Percentiles rank a stretch among this genome's conserved stretches.
These are phyloP conservation scores for Xylocopa sonorina DNA, from an alignment of 1,140 invertebrate species.

Conservation along the genomic window DNA sequence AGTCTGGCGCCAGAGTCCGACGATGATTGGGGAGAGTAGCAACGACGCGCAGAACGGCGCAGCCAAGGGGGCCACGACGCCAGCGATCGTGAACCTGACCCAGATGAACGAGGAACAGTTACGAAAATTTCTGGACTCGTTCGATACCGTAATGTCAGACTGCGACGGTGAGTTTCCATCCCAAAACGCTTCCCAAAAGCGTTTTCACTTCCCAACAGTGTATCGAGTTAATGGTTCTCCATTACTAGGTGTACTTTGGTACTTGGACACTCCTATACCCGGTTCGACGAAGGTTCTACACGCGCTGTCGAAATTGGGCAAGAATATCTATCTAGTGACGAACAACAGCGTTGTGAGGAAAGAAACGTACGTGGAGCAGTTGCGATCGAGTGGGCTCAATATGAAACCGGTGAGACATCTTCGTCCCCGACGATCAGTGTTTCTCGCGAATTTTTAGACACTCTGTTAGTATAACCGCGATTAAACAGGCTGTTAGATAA, in stretches of 20 bases:
- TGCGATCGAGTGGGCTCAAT: constrained; percentile 72
- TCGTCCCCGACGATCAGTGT: too few relatives aligned
- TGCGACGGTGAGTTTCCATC: constrained; percentile 76
- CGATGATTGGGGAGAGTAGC: background rate
- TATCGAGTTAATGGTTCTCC: background rate
- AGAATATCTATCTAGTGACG: constrained; percentile 87
- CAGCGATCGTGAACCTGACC: constrained; percentile 48
- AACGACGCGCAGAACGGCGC: background rate
- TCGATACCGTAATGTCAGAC: constrained; percentile 79
- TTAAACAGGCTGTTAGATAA: too few relatives aligned
- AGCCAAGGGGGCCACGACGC: constrained; percentile 40
- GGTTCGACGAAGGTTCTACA: constrained; percentile 81
- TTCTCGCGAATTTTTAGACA: too few relatives aligned
- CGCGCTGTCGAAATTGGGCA: constrained; percentile 84
- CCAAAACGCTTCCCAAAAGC: too few relatives aligned
- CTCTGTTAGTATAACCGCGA: too few relatives aligned
- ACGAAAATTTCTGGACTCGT: constrained; percentile 76
- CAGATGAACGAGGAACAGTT: constrained; percentile 60
- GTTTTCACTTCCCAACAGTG: too few relatives aligned
- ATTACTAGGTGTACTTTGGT: constrained; percentile 85
- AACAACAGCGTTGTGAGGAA: constrained; percentile 85
- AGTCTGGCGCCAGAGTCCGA: too few relatives aligned
- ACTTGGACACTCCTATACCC: constrained; percentile 74
- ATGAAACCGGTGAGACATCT: constrained; percentile 79
- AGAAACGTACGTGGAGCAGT: constrained; percentile 72